Conservation (phyloP, 2,888 invertebrate genomes). For the Dryadula phaetusa region DNA sequence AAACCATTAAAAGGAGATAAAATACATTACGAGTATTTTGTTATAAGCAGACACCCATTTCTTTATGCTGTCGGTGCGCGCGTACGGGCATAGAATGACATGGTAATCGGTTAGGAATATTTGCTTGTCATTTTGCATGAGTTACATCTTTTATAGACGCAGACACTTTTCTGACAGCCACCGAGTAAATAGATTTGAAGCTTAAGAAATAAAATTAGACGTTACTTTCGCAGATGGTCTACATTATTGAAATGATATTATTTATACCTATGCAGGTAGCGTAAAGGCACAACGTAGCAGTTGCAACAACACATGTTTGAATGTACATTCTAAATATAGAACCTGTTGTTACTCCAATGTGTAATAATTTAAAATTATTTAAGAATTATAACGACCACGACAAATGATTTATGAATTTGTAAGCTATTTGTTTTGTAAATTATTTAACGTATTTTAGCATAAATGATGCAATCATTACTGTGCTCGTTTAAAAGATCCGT, state of each 20-base stretch:
- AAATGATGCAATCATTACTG: constrained; percentile 11
- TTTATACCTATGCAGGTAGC: too few species aligned
- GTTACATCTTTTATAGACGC: constrained; percentile 39
- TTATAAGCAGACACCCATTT: constrained; percentile 32
- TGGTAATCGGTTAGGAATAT: constrained; percentile 42
- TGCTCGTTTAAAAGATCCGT: constrained; percentile 32
- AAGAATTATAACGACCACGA: neutral
- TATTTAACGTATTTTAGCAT: constrained; percentile 15
- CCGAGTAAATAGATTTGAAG: constrained; percentile 25
- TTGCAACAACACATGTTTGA: too few species aligned
- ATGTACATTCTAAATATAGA: too few species aligned
- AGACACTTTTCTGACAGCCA: constrained; percentile 28
- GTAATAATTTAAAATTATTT: neutral
- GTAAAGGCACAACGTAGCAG: too few species aligned
- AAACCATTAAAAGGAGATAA: constrained; percentile 40
- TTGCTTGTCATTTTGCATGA: constrained; percentile 44
- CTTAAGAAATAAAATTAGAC: neutral
- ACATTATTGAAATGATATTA: too few species aligned
- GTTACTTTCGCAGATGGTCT: neutral
- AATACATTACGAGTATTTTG: constrained; percentile 37
- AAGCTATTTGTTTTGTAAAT: constrained; percentile 2
- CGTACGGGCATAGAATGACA: constrained; percentile 39
- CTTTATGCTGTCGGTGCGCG: constrained; percentile 37
- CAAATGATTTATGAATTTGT: neutral
- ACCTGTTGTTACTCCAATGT: neutral